Percentiles rank a stretch among this genome's conserved stretches.
These are phyloP conservation scores for Halocynthia aurantium DNA, from an alignment of 23 tunicate genomes.

Conservation along the genomic window DNA sequence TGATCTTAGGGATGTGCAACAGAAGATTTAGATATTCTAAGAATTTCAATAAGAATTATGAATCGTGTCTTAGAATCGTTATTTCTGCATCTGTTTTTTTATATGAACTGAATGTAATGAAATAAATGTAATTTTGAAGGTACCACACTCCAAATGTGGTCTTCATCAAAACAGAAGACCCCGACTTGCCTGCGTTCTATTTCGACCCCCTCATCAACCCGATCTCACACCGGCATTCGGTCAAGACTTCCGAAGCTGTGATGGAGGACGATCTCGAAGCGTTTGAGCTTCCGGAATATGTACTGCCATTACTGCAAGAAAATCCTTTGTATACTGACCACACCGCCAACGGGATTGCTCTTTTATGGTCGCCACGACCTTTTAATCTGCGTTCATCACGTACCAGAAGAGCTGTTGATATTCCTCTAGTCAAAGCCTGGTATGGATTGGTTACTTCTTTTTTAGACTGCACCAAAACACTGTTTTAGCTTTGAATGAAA, in stretches of 20 bases:
- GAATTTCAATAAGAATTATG: no score
- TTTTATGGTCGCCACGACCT: slow-evolving; percentile 97
- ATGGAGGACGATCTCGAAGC: slow-evolving; percentile 73
- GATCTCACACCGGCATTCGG: slow-evolving; percentile 79
- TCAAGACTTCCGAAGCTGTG: slow-evolving; percentile 59
- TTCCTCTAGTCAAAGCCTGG: slow-evolving; percentile 96
- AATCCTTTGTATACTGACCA: slow-evolving; percentile 92
- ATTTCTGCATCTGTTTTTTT: background rate
- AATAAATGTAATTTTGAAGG: slow-evolving; percentile 19
- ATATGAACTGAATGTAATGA: no score
- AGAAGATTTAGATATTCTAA: no score
- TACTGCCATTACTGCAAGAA: slow-evolving; percentile 88
- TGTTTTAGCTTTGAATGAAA: no score
- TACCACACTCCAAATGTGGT: slow-evolving; percentile 97
- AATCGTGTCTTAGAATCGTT: background rate
- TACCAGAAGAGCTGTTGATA: slow-evolving; percentile 93
- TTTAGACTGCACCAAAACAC: no score
- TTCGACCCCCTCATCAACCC: slow-evolving; percentile 99
- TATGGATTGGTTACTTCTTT: background rate
- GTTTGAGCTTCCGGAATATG: slow-evolving; percentile 78
- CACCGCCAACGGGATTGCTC: slow-evolving; percentile 97
- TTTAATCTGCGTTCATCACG: slow-evolving; percentile 79
- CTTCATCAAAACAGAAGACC: slow-evolving; percentile 96
- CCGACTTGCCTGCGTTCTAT: slow-evolving; percentile 98
- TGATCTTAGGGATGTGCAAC: background rate